Base-by-base conservation (phyloP, 2,797 vertebrate genomes). In the Enteromius anoplus region DNA sequence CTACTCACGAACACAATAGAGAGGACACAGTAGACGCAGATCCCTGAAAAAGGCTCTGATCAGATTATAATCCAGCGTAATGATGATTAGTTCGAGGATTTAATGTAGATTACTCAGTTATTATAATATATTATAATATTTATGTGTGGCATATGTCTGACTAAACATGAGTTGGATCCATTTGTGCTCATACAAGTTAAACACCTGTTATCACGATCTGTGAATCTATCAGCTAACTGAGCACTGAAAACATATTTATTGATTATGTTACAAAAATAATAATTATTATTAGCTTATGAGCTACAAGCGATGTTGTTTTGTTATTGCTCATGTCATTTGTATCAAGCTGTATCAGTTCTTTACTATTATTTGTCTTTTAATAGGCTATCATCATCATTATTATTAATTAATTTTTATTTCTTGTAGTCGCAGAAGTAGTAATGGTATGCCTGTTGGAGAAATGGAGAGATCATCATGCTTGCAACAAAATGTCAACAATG, bases 31-130 rank as follows among this genome's bases (percentile, higher is more conserved):
- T 65, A 23, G 6, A 4, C 14, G 49, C 53, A 55, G 26, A 12
- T 15, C 26, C 6, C 15, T 60, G 23, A n/a, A 11, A 29, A 11
- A 26, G 6, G 2, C 1, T 15, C 9, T 32, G 19, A 42, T 26
- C 42, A 64, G 51, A 77, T 81, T 77, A 81, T 65, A 71, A 77
- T 64, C 72, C 42, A 69, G 15, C 42, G 29, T 53, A 70, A 76
- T 64, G 64, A 69, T 58, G 34, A 68, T 29, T 66, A 69, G 29
- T 75, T 21, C 5, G 47, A 34, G 26, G 32, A 26, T 47, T 84
- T 80, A 32, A 34, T 15, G 37, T 17, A 66, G 58, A 75, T 80
- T 84, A 19, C 47, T 29, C 19, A 37, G 5, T 34, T 42, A 11
- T 29, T 29, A 53, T 65, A 21, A 55, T 15, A 40, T 71, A 2